A percentile compares a stretch with the other conserved stretches of the same genome.
Evolutionary conservation across 2,113 vertebrate species (phyloP).

Genomic region (Heterotis niloticus): DNA sequence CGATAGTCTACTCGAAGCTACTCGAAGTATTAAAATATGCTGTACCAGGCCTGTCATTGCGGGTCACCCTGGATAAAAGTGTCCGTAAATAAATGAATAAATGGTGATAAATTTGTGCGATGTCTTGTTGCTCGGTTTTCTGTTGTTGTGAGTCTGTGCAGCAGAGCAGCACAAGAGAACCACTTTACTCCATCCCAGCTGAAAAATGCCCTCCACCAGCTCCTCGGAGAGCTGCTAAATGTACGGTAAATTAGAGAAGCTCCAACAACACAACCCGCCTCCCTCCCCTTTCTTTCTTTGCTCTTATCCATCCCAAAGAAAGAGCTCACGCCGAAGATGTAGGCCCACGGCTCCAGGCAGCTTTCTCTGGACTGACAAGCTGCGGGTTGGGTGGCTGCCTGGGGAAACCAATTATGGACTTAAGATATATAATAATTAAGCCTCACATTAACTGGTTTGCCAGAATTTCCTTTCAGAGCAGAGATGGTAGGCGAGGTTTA

Average conservation of each 20-base stretch:
- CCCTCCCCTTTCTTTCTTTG: neutral
- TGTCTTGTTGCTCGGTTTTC: no score
- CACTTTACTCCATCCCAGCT: no score
- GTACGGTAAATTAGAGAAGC: no score
- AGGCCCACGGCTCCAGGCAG: neutral
- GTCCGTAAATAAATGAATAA: no score
- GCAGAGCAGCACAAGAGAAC: no score
- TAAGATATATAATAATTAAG: conserved; percentile 31
- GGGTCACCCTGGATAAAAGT: no score
- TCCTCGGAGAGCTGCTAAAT: neutral
- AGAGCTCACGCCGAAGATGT: neutral
- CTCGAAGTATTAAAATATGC: no score
- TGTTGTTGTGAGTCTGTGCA: no score
- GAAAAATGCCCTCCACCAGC: neutral
- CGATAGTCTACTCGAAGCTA: no score
- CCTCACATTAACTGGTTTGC: conserved; percentile 22
- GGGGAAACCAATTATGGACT: conserved; percentile 20
- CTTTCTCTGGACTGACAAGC: conserved; percentile 19
- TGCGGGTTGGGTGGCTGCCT: conserved; percentile 15
- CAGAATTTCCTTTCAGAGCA: conserved; percentile 23
- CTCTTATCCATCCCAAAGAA: neutral
- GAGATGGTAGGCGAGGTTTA: conserved; percentile 5
- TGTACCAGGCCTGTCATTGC: no score
- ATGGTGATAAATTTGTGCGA: no score
- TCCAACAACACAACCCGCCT: no score